phyloP scores from a whole-genome alignment of 2,113 vertebrate species.

The Mormyrus lacerda region DNA sequence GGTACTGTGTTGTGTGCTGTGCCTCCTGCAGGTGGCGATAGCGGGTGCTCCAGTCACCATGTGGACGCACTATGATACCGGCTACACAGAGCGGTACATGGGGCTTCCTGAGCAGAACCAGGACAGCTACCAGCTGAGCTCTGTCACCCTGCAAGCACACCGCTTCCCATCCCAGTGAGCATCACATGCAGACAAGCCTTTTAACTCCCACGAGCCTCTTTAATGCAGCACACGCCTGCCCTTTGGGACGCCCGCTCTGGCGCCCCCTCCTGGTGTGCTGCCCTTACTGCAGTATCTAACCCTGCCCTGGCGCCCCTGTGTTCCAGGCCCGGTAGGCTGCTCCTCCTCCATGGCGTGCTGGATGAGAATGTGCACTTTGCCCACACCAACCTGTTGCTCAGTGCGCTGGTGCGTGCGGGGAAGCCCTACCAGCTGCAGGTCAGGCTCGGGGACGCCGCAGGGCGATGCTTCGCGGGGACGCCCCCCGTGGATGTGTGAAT shows the following conservation, averaged over 20 bases:
- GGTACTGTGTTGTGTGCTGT: neutral
- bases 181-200: neutral
- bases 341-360: conserved; percentile 73
- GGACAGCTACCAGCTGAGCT: conserved; percentile 68
- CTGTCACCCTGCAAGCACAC: conserved; percentile 68
- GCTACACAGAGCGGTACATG: conserved; percentile 73
- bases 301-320: neutral
- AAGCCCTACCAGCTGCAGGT: conserved; percentile 78
- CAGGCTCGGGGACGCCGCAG: neutral
- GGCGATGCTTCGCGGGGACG: no score
- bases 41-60: conserved; percentile 71
- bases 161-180: conserved; percentile 73
- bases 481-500: no score
- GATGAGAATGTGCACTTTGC: conserved; percentile 79
- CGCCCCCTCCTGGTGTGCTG: neutral
- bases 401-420: conserved; percentile 70
- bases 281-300: neutral
- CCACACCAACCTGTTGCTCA: conserved; percentile 74
- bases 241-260: neutral
- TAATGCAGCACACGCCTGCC: neutral
- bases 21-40: conserved; percentile 61
- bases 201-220: neutral
- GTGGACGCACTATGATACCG: conserved; percentile 76
- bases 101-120: conserved; percentile 69
- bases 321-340: conserved; percentile 67